Conservation (phyloP, 2,888 invertebrate genomes). For the Scrobipalpa atriplicella region DNA sequence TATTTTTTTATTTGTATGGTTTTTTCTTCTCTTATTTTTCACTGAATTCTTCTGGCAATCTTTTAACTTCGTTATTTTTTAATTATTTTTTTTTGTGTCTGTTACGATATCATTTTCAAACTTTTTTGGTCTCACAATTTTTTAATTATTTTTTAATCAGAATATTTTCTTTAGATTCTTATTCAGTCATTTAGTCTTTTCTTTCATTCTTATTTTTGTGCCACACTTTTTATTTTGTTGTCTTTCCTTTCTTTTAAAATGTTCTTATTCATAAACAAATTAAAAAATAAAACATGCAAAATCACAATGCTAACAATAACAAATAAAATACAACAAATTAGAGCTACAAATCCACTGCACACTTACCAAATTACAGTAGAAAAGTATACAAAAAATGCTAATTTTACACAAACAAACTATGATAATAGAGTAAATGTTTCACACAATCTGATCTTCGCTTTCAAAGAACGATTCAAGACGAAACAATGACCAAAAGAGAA, state of each 20-base stretch:
- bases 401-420: neutral
- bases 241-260: constrained; percentile 24
- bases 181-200: no score
- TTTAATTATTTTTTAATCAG: constrained; percentile 27
- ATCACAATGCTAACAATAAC: neutral
- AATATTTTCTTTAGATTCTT: neutral
- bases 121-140: constrained; percentile 28
- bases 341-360: constrained; percentile 32
- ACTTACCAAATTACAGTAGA: constrained; percentile 39
- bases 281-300: constrained; percentile 11
- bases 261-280: constrained; percentile 11
- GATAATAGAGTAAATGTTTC: neutral
- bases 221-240: constrained; percentile 15
- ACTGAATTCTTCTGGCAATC: constrained; percentile 34
- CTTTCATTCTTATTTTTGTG: constrained; percentile 22
- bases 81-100: constrained; percentile 24
- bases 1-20: constrained; percentile 35
- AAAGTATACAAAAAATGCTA: constrained; percentile 19
- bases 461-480: neutral
- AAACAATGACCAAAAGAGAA: constrained; percentile 10
- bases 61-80: constrained; percentile 21
- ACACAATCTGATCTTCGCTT: neutral
- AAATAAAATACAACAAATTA: neutral
- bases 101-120: constrained; percentile 29
- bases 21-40: constrained; percentile 36